A percentile compares a stretch with the other conserved stretches of the same genome.
Conservation (phyloP, 30 jellyfish, hydroid and myxozoan species). For the Hydractinia symbiolongicarpus region DNA sequence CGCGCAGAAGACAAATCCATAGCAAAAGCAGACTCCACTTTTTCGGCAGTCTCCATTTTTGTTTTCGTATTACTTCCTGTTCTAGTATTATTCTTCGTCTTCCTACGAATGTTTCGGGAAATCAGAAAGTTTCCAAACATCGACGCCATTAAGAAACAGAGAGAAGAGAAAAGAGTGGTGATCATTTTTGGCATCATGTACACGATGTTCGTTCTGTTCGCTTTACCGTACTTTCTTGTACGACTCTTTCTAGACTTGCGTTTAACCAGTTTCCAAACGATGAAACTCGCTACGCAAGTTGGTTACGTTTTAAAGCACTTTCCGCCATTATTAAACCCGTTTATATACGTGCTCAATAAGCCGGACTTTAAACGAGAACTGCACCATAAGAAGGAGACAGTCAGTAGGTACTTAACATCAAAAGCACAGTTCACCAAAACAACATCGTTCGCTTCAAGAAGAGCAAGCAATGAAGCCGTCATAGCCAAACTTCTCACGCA, state of each 20-base stretch:
- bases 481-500: background rate
- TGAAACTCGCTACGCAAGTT: background rate
- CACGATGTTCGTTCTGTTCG: conserved; percentile 9
- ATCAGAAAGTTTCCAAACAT: background rate
- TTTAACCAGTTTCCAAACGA: background rate
- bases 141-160: background rate
- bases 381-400: background rate
- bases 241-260: conserved; percentile 28
- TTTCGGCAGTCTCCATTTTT: conserved; percentile 16
- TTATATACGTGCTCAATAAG: conserved; percentile 14
- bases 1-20: conserved; percentile 1
- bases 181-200: conserved; percentile 24
- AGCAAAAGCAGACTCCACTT: conserved; percentile 10
- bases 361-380: conserved; percentile 19
- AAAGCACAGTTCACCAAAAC: too few species aligned
- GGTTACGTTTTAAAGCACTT: background rate
- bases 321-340: conserved; percentile 16
- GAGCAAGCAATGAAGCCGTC: conserved; percentile 1
- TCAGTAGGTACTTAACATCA: background rate
- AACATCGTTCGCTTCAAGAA: background rate
- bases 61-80: conserved; percentile 20
- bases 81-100: conserved; percentile 2
- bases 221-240: conserved; percentile 25
- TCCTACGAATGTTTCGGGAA: conserved; percentile 32
- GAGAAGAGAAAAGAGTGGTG: conserved; percentile 24